Percentiles rank a stretch among this genome's conserved stretches.
These are phyloP conservation scores for Sphaerophoria taeniata DNA, from an alignment of 2,888 invertebrate genomes.

Conservation along the genomic window DNA sequence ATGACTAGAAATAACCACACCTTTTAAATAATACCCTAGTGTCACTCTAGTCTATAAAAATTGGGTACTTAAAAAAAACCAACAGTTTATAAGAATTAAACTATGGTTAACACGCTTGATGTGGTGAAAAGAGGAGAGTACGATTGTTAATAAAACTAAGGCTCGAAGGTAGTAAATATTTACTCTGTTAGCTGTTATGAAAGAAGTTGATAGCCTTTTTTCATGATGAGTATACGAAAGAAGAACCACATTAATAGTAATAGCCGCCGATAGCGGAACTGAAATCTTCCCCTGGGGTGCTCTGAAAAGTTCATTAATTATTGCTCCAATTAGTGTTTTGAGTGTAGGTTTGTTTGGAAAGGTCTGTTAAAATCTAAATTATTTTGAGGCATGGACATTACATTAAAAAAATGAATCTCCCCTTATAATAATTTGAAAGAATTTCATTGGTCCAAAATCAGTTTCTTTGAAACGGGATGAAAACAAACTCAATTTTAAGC, in stretches of 20 bases:
- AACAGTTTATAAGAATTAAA: constrained; percentile 38
- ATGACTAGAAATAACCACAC: constrained; percentile 43
- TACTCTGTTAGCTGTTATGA: neutral
- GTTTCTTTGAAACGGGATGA: neutral
- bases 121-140: constrained; percentile 37
- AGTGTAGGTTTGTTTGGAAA: too few relatives aligned
- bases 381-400: too few relatives aligned
- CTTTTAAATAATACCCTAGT: constrained; percentile 18
- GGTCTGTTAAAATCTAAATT: too few relatives aligned
- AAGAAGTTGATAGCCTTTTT: too few relatives aligned
- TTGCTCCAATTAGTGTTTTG: too few relatives aligned
- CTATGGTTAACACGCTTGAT: constrained; percentile 41
- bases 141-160: constrained; percentile 50
- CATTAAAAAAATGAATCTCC: too few relatives aligned
- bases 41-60: constrained; percentile 7
- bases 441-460: constrained; percentile 1
- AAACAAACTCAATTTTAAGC: neutral
- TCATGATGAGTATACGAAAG: too few relatives aligned
- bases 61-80: constrained; percentile 11
- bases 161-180: constrained; percentile 35
- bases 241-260: too few relatives aligned
- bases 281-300: too few relatives aligned
- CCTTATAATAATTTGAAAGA: neutral
- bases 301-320: too few relatives aligned
- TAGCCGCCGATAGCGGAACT: too few relatives aligned